Conservation (phyloP, 2,113 vertebrate genomes). For the Elephas maximus region DNA sequence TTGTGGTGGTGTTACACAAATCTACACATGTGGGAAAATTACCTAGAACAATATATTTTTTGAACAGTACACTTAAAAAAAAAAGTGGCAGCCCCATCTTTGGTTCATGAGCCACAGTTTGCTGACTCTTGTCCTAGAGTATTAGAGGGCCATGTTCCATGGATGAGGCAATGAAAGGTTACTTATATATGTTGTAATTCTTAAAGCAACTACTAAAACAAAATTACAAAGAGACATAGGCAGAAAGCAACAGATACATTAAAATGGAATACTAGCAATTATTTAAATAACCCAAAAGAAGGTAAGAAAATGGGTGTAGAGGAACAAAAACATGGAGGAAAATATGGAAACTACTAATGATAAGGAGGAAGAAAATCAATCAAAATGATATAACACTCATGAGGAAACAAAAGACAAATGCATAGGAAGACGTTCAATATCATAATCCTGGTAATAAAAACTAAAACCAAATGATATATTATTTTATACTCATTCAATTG, state of each 20-base stretch:
- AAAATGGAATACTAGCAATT: no score
- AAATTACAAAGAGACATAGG: neutral
- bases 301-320: neutral
- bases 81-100: neutral
- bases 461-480: neutral
- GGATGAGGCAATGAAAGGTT: neutral
- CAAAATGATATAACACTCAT: neutral
- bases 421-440: neutral
- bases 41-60: neutral
- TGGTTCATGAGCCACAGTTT: neutral
- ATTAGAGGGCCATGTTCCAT: neutral
- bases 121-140: neutral
- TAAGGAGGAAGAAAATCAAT: neutral
- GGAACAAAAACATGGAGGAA: neutral
- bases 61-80: neutral
- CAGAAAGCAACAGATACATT: neutral
- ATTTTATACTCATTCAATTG: neutral
- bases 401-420: neutral
- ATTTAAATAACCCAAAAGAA: no score
- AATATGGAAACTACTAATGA: neutral
- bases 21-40: neutral
- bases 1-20: neutral
- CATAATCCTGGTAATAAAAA: neutral
- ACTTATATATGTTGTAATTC: neutral
- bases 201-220: neutral